Evolutionary conservation across 2,797 vertebrate genomes (phyloP), one percentile per base, ranked within the genome.

Genomic region (Sorex maritimensis): DNA sequence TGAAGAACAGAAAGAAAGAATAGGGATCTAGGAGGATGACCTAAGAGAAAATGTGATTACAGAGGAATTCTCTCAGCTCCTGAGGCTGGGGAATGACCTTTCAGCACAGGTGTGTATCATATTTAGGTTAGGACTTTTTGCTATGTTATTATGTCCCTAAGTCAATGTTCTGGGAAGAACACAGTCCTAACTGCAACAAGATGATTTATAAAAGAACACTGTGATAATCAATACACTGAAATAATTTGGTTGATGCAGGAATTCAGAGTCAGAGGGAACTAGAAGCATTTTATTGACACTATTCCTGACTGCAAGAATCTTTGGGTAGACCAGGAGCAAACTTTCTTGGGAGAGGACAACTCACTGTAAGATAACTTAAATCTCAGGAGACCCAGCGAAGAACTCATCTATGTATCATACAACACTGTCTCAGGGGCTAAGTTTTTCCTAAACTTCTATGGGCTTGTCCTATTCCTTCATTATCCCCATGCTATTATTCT

Each of bases 341-440:
- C 26, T 46, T 88, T 10, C 15, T 24, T 58, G 30, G 83, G 55
- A 95, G 30, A 17, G 28, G 71, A 78, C 2, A 15, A 9, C 4
- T 86, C 15, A 24, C 14, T 19, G 55, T 41, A 80, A 86, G 71
- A 69, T 63, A 73, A 94, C 69, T 79, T 73, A 80, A 91, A 61
- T 73, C 34, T 82, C 26, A 38, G n/a, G 7, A 17, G 11, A 38
- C 15, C 72, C 15, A 58, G 24, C 63, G 65, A 49, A 65, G 3
- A 0, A 1, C 19, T 2, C 2, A 58, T 3, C 38, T 55, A 34
- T 75, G 44, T 15, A 46, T 21, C 19, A 15, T 1, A 4, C 19
- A 67, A n/a, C 26, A 61, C 19, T 61, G 19, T 61, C 58, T 61
- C 58, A 61, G 58, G 58, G 17, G 19, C 58, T 61, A 61, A 55